These are phyloP conservation scores for Pelvicachromis taeniatus DNA, from an alignment of 2,113 vertebrate species.

Conservation along the genomic window DNA sequence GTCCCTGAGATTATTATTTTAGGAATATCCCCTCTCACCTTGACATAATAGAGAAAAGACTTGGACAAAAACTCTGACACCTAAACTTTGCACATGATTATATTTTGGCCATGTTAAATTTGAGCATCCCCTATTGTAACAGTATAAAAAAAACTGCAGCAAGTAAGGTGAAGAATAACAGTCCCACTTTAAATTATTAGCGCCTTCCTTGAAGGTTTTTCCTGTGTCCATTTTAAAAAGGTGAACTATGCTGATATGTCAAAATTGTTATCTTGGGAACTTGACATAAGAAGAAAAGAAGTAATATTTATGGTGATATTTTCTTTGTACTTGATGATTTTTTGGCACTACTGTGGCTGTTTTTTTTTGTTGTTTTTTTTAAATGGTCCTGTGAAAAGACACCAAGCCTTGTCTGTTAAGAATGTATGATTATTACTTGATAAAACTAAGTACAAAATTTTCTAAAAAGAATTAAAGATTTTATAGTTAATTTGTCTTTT, in stretches of 20 bases:
- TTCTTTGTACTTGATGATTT: background rate
- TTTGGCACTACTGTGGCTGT: background rate
- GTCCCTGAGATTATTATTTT: background rate
- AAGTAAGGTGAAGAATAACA: background rate
- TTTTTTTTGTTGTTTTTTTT: no score
- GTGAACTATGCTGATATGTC: background rate
- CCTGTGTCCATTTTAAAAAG: background rate
- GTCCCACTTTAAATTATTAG: background rate
- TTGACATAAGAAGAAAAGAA: background rate
- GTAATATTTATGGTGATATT: background rate
- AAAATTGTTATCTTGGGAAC: background rate
- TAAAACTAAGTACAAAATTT: background rate
- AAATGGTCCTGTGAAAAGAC: background rate
- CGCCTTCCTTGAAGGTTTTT: background rate
- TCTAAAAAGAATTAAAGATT: conserved; percentile 1
- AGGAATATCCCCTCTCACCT: background rate
- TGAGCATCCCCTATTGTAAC: background rate
- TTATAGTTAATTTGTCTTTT: background rate
- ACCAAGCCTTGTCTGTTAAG: background rate
- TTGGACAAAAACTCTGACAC: background rate
- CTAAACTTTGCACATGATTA: background rate
- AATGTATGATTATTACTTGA: background rate
- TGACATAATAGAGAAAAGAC: background rate
- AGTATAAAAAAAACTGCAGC: background rate
- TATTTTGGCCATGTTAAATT: background rate